These are phyloP conservation scores for Patella pellucida DNA, from an alignment of 2,888 invertebrate species.

Conservation along the genomic window DNA sequence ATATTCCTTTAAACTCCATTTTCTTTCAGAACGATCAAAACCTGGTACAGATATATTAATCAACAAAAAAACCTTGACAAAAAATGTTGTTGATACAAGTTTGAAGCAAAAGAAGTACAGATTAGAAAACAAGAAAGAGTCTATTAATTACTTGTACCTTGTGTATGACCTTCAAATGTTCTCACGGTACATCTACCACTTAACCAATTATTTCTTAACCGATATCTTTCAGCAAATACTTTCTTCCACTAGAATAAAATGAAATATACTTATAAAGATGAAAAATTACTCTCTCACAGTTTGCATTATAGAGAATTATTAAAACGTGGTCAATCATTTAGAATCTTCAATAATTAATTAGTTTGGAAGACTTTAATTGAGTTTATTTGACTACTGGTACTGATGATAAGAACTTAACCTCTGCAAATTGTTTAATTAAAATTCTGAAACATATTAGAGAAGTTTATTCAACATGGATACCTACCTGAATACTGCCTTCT, in stretches of 20 bases:
- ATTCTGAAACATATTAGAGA: neutral
- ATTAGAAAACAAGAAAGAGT: neutral
- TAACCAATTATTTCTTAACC: constrained; percentile 73
- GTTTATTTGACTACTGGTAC: neutral
- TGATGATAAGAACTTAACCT: neutral
- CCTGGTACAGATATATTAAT: too few relatives aligned
- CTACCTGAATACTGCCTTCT: constrained; percentile 65
- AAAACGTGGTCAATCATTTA: neutral
- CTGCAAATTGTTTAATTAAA: neutral
- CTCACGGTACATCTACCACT: constrained; percentile 73
- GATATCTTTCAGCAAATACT: constrained; percentile 73
- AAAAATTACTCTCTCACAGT: too few relatives aligned
- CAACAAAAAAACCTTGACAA: too few relatives aligned
- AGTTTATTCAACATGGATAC: constrained; percentile 17
- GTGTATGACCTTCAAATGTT: constrained; percentile 74
- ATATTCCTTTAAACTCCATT: too few relatives aligned
- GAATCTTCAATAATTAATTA: neutral
- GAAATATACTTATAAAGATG: too few relatives aligned
- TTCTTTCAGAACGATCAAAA: too few relatives aligned
- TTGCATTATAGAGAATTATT: neutral
- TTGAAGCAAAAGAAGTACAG: too few relatives aligned
- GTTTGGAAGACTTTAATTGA: neutral
- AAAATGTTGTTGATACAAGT: too few relatives aligned
- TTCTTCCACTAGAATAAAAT: constrained; percentile 70
- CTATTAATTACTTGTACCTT: constrained; percentile 61